Evolutionary conservation across 2,888 invertebrate genomes (phyloP), one percentile per base, ranked within the genome.

Genomic region (Tinea semifulvella): DNA sequence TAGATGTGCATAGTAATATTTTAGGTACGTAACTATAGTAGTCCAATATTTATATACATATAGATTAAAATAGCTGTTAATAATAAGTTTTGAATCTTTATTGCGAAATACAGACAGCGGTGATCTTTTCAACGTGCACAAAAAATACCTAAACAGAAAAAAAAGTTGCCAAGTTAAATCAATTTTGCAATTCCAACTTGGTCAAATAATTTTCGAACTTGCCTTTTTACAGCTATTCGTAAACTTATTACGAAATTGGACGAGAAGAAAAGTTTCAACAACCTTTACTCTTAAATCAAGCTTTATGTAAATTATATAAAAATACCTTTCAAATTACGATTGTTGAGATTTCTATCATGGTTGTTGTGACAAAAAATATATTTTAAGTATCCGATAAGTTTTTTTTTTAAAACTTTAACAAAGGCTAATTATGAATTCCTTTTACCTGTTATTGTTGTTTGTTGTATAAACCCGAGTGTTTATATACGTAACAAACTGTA

Each of bases 161-260:
- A 18, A 36, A 36, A 36, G 36, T 36, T 36, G 2, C 18, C 4
- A 18, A 16, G 3, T 18, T 36, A 36, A 36, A 36, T 36, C 11
- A 18, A 36, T 36, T 36, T 18, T n/a, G 36, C 36, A 36, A 18
- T 36, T 18, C 36, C 16, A 36, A 36, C 36, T 36, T 36, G 36
- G 36, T 36, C 36, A 36, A 36, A 36, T 36, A 36, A 36, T 36
- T 36, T 36, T 36, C 36, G 18, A 36, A 36, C 36, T 36, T 36
- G 36, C 36, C 36, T 36, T 36, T 36, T 36, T 36, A 18, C 36
- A 10, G 36, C 36, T 36, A 36, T 36, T 18, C 36, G 36, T 36
- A 36, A 36, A 36, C 36, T 36, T 36, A 36, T 36, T 36, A 36
- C 36, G 18, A 36, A 36, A 36, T 36, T 36, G 18, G 36, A 36